Percentiles rank a stretch among this genome's conserved stretches.
Conservation (phyloP, 2,888 invertebrate species). For the Heliconius ismenius region DNA sequence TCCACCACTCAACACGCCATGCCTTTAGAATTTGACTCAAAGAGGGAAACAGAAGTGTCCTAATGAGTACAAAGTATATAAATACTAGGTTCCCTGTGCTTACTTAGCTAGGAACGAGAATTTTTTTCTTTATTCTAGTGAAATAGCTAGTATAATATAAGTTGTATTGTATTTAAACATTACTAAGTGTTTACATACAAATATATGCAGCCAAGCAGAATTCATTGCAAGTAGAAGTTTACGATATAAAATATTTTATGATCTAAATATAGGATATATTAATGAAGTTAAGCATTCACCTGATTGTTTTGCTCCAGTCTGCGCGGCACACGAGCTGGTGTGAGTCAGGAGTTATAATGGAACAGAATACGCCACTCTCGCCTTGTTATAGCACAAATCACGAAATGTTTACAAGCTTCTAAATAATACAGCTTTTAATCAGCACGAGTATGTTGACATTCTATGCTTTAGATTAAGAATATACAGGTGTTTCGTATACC, state of each 20-base stretch:
- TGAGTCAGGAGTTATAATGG: slow-evolving; percentile 27
- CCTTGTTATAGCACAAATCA: slow-evolving; percentile 26
- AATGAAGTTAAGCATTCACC: slow-evolving; percentile 17
- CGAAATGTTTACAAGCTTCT: slow-evolving; percentile 22
- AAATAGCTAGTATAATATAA: not conserved
- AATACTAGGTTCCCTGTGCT: too few species aligned
- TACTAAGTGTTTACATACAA: not conserved
- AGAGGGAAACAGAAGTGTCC: too few species aligned
- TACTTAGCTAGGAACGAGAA: too few species aligned
- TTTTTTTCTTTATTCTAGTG: too few species aligned
- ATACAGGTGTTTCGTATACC: not conserved
- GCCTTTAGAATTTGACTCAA: too few species aligned
- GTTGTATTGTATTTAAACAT: not conserved
- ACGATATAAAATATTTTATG: slow-evolving; percentile 2
- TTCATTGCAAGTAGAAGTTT: not conserved
- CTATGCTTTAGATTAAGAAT: not conserved
- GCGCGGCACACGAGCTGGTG: slow-evolving; percentile 16
- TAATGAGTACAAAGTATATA: too few species aligned
- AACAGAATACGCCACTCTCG: slow-evolving; percentile 12
- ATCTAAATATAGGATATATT: slow-evolving; percentile 20
- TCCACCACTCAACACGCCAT: too few species aligned
- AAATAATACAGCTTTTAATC: slow-evolving; percentile 20
- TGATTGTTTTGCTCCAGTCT: slow-evolving; percentile 24
- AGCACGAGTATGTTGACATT: slow-evolving; percentile 4
- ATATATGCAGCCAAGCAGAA: not conserved